A percentile compares a stretch with the other conserved stretches of the same genome.
phyloP scores from a whole-genome alignment of 2,888 invertebrate genomes.

The Scotopteryx bipunctaria region DNA sequence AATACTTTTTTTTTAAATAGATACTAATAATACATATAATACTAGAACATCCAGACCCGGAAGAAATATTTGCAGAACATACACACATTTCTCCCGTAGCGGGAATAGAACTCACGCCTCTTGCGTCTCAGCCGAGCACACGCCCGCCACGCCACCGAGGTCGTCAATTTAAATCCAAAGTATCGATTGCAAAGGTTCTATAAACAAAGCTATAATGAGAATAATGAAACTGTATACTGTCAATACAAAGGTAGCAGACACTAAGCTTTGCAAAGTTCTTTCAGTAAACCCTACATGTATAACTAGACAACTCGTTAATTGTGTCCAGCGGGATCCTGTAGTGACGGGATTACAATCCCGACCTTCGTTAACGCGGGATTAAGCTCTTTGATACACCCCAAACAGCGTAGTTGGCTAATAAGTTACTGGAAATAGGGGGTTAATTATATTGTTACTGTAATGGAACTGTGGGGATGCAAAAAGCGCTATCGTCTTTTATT shows the following conservation, averaged over 20 bases:
- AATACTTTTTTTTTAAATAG: no score
- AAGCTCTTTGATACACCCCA: slow-evolving; percentile 56
- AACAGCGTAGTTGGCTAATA: slow-evolving; percentile 34
- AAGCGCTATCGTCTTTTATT: no score
- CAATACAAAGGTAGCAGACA: slow-evolving; percentile 15
- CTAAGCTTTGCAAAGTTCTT: slow-evolving; percentile 11
- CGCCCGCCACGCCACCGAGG: no score
- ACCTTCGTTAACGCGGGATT: slow-evolving; percentile 69
- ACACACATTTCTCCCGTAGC: no score
- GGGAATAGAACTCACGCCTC: no score
- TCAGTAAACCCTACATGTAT: slow-evolving; percentile 9
- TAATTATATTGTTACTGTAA: slow-evolving; percentile 2
- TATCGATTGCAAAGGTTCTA: no score
- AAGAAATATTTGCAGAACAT: no score
- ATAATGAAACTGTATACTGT: neutral
- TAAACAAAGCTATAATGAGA: neutral
- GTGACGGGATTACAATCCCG: slow-evolving; percentile 55
- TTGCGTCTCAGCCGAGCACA: no score
- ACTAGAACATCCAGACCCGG: no score
- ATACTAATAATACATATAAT: no score
- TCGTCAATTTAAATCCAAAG: neutral
- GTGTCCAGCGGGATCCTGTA: slow-evolving; percentile 50
- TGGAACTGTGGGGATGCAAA: neutral
- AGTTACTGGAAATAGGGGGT: slow-evolving; percentile 19
- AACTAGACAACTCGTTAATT: slow-evolving; percentile 59